Base-by-base conservation (phyloP, 2,113 vertebrate genomes). In the Choloepus hoffmanni region DNA sequence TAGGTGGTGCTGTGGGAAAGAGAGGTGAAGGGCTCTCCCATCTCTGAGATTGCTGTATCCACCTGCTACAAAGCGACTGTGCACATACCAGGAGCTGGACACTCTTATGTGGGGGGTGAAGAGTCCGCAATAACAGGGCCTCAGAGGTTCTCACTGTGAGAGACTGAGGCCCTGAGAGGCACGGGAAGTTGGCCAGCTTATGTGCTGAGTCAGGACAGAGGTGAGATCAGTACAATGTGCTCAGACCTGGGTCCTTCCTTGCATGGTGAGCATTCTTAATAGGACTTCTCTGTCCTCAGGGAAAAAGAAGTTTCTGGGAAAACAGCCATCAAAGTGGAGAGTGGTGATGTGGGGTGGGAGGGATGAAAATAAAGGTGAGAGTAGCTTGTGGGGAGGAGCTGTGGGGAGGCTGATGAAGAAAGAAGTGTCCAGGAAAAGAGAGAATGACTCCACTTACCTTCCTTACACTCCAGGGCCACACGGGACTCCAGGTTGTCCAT, bases 401-500 rank as follows among this genome's bases (percentile, higher is more conserved):
- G 19, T 13, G 13, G 12, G 7, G 5, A 33, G 53, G 55, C n/a
- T 3, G 33, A 40, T 12, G 74, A 62, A 16, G 30, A n/a, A 7
- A 26, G 19, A 13, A 1, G 36, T 48, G 15, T 23, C 83, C 16
- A 1, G 21, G 28, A 30, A 43, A 13, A 0, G 0, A 48, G 11
- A 1, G 11, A 0, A 8, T 0, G 3, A 40, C 55, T 40, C 18
- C 7, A 96, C 98, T 74, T 36, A 99, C 99, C 99, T 98, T 99
- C 99, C 96, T 99, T 99, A 98, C 99, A 99, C 98, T 99, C 99
- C 63, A 99, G 98, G 33, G 99, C 99, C 58, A 99, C 99, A 0
- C 99, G 98, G 2, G 99, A 99, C 98, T 99, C 99, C 97, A 99
- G 98, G 95, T 99, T 99, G 99, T 99, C 99, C 99, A 99, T 99